Evolutionary conservation across 2,113 vertebrate species (phyloP).

Genomic region (Leucopsar rothschildi): DNA sequence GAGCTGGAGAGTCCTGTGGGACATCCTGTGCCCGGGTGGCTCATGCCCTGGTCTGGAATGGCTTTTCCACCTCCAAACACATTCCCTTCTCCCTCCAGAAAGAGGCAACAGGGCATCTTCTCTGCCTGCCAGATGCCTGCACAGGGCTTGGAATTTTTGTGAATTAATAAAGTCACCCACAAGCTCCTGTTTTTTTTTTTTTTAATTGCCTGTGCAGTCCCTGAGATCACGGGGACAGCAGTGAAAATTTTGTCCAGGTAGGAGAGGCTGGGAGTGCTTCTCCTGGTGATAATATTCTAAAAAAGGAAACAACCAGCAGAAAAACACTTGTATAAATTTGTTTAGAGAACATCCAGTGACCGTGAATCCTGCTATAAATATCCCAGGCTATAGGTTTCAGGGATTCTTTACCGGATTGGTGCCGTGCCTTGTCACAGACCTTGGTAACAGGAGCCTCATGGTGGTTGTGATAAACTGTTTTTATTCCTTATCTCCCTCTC

Average conservation of each 20-base stretch:
- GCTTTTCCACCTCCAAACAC: not conserved
- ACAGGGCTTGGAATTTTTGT: not conserved
- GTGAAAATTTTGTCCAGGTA: conserved; percentile 10
- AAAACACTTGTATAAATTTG: conserved; percentile 75
- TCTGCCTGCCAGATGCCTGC: not conserved
- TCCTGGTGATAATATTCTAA: conserved; percentile 39
- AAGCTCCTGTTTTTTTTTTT: not conserved
- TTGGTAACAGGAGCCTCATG: conserved; percentile 47
- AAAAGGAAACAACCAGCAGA: conserved; percentile 51
- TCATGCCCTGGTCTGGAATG: not conserved
- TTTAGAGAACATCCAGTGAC: conserved; percentile 70
- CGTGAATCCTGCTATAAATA: conserved; percentile 72
- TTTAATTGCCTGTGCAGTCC: not conserved
- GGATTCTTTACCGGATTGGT: not conserved
- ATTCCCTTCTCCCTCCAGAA: not conserved
- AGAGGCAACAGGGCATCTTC: not conserved
- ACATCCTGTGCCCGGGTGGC: too few species aligned
- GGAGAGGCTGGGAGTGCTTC: not conserved
- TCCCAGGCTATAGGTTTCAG: conserved; percentile 62
- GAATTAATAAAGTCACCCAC: not conserved
- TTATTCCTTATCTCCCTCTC: conserved; percentile 41
- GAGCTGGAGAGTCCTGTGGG: accelerated
- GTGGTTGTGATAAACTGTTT: conserved; percentile 40
- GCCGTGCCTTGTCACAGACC: not conserved
- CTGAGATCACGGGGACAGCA: not conserved